These are phyloP conservation scores for Platerodrilus igneus DNA, from an alignment of 2,888 invertebrate species.

Conservation along the genomic window DNA sequence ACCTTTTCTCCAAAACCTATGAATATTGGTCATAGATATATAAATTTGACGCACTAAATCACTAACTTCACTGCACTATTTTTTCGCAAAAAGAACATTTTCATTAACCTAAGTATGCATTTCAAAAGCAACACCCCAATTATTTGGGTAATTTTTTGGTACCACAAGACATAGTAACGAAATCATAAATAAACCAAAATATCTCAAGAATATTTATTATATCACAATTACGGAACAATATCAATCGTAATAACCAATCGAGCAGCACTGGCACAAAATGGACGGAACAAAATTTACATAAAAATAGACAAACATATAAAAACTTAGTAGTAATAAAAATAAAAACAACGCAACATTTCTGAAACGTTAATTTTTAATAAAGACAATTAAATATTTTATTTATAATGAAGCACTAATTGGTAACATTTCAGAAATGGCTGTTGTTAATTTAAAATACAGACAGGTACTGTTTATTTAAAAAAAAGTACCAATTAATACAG, in stretches of 20 bases:
- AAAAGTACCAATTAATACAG: too few species aligned
- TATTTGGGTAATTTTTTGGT: too few species aligned
- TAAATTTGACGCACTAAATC: too few species aligned
- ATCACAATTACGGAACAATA: slow-evolving; percentile 46
- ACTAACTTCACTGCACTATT: too few species aligned
- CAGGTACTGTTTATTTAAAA: too few species aligned
- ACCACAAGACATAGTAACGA: slow-evolving; percentile 28
- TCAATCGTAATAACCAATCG: slow-evolving; percentile 31
- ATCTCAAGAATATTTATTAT: slow-evolving; percentile 47
- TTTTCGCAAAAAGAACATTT: too few species aligned
- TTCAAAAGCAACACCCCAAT: too few species aligned
- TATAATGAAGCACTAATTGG: slow-evolving; percentile 3
- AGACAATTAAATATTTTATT: slow-evolving; percentile 1
- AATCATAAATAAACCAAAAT: slow-evolving; percentile 38
- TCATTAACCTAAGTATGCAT: too few species aligned
- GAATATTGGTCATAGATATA: too few species aligned
- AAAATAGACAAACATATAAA: slow-evolving; percentile 2
- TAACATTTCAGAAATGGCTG: slow-evolving; percentile 11
- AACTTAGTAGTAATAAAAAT: slow-evolving; percentile 7
- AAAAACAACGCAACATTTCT: slow-evolving; percentile 13
- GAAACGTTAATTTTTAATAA: slow-evolving; percentile 6
- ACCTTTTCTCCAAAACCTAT: too few species aligned
- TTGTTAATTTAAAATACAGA: too few species aligned
- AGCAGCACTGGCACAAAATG: slow-evolving; percentile 38
- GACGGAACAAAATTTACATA: slow-evolving; percentile 8